Base-by-base conservation (phyloP, 1,140 invertebrate genomes). In the Drosophila virilis region DNA sequence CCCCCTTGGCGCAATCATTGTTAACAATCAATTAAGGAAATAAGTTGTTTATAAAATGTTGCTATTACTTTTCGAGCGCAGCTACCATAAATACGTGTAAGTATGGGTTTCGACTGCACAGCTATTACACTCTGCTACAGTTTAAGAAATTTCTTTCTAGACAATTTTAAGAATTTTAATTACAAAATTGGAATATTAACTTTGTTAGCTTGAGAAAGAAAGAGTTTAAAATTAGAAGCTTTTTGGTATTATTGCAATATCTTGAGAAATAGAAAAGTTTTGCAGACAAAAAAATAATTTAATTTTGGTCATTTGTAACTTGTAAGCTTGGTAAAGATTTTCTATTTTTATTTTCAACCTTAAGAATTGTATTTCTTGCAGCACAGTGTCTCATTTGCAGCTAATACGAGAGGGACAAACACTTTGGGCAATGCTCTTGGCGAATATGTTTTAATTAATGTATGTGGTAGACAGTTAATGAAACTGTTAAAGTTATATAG, bases 11-110 rank as follows among this genome's bases (percentile, higher is more conserved):
- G 68, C 84, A 89, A 89, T 89, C 84, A 84, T 89, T 91, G 88
- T 91, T 91, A 91, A 84, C 89, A 91, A 91, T 91, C 89, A 91
- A 91, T 91, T 91, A 91, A 89, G 88, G 80, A 91, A 91, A 91
- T 91, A 91, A 91, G 88, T 91, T 91, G 88, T 91, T 91, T 86
- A 91, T 88, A 91, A 91, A 91, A 90, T 90, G 85, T 89, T 83
- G 84, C 84, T 80, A 89, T 88, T 88, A 88, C 83, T 65, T 60
- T 71, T 50, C 59, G 68, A 79, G 74, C 80, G 77, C 45, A 42
- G 60, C 77, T 77, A 77, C 73, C 83, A 86, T 86, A 86, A 86
- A 86, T 86, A 83, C 64, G 57, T 46, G 46, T 82, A 86, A 75
- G 59, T 81, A 81, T 79, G 62, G 68, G 68, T 83, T 82, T 68